Evolutionary conservation across 2,113 vertebrate genomes (phyloP).

Genomic region (Elachura formosa): DNA sequence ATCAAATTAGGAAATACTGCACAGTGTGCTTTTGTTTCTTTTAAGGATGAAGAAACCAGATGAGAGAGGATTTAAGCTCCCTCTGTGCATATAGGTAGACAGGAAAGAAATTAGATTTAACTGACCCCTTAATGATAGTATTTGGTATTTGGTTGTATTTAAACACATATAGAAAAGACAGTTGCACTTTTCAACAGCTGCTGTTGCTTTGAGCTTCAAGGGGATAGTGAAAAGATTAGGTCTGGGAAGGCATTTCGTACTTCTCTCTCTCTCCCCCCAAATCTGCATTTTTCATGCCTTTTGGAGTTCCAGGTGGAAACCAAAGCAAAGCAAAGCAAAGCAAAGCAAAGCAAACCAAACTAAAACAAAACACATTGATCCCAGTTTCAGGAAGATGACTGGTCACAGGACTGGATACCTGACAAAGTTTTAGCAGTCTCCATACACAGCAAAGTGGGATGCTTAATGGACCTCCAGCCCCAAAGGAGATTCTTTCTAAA

Average conservation of each 20-base stretch:
- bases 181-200: constrained; percentile 46
- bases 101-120: constrained; percentile 48
- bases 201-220: constrained; percentile 16
- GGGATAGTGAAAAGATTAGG: not conserved
- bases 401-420: not conserved
- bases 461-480: not conserved
- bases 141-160: constrained; percentile 13
- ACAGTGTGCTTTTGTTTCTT: constrained; percentile 48
- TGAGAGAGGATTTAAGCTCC: constrained; percentile 3
- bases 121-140: constrained; percentile 43
- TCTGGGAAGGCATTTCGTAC: not conserved
- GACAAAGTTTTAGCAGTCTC: not conserved
- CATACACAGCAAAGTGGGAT: not conserved
- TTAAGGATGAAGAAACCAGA: constrained; percentile 50
- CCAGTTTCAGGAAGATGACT: not conserved
- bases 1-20: constrained; percentile 51
- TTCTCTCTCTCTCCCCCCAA: not conserved
- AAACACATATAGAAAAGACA: constrained; percentile 22
- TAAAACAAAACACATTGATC: too few relatives aligned
- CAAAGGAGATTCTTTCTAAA: not conserved
- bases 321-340: too few relatives aligned
- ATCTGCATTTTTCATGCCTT: constrained; percentile 18
- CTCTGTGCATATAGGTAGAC: constrained; percentile 25
- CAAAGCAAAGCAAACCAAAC: too few relatives aligned
- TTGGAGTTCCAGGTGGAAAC: not conserved